phyloP scores from a whole-genome alignment of 2,113 vertebrate species.

The Paracanthobrama guichenoti region DNA sequence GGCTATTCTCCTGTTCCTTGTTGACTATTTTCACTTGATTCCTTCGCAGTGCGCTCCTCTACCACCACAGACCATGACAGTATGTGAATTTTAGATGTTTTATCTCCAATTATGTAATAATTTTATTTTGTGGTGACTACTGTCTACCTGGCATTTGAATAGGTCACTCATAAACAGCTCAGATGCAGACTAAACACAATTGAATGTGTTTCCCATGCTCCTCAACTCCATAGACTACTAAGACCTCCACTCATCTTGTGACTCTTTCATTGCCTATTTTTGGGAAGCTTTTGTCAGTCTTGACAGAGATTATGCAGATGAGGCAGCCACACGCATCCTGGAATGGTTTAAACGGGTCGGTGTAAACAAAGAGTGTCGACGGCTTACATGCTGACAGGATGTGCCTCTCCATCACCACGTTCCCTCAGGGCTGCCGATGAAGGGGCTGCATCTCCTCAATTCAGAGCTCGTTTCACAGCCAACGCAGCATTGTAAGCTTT shows the following conservation, averaged over 20 bases:
- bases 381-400: slow-evolving; percentile 37
- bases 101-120: background rate
- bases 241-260: slow-evolving; percentile 20
- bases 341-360: slow-evolving; percentile 31
- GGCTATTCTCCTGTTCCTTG: too few relatives aligned
- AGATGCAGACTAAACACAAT: background rate
- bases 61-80: too few relatives aligned
- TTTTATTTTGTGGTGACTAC: background rate
- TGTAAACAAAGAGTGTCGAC: slow-evolving; percentile 41
- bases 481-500: slow-evolving; percentile 28
- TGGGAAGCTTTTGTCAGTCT: slow-evolving; percentile 32
- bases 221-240: background rate
- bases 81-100: background rate
- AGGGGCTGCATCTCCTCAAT: slow-evolving; percentile 23
- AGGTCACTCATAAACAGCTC: background rate
- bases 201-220: background rate
- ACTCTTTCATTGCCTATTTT: slow-evolving; percentile 47
- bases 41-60: too few relatives aligned
- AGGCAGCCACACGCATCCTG: slow-evolving; percentile 28
- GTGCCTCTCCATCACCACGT: slow-evolving; percentile 16
- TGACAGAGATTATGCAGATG: slow-evolving; percentile 51
- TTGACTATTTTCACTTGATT: too few relatives aligned
- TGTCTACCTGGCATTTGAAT: background rate
- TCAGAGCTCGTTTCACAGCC: slow-evolving; percentile 39
- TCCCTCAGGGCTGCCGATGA: slow-evolving; percentile 31